Conservation (phyloP, 2,888 invertebrate species). For the Mantis religiosa region DNA sequence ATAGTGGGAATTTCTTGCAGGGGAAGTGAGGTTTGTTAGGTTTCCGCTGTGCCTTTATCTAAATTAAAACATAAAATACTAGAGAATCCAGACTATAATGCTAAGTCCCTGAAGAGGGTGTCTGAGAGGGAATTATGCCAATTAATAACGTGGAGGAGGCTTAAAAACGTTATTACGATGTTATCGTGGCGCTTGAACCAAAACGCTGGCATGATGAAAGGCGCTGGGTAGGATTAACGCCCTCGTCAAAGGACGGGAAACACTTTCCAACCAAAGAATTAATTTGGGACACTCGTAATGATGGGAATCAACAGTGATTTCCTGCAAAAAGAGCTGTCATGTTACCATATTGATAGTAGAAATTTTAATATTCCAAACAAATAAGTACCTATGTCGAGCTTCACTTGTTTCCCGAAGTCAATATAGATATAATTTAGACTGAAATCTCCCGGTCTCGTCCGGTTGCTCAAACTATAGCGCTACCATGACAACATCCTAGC, state of each 20-base stretch:
- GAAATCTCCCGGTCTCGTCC: too few relatives aligned
- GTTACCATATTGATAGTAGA: too few relatives aligned
- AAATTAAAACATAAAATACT: slow-evolving; percentile 13
- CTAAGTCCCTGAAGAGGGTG: neutral
- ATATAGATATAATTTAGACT: too few relatives aligned
- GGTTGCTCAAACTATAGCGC: too few relatives aligned
- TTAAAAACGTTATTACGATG: neutral
- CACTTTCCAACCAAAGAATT: too few relatives aligned
- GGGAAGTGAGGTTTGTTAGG: neutral
- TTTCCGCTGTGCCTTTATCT: neutral
- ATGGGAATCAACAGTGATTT: too few relatives aligned
- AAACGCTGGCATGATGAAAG: neutral
- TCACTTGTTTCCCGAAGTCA: too few relatives aligned
- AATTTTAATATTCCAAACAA: too few relatives aligned
- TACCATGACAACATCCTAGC: too few relatives aligned
- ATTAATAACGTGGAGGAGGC: neutral
- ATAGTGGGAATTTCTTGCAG: slow-evolving; percentile 14
- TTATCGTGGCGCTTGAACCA: neutral
- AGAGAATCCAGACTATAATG: neutral
- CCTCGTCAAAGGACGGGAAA: neutral
- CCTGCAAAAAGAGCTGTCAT: too few relatives aligned
- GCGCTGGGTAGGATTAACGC: neutral
- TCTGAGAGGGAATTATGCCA: neutral
- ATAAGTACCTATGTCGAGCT: too few relatives aligned
- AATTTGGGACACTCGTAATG: too few relatives aligned